These are phyloP conservation scores for Meghimatium bilineatum DNA, from an alignment of 2,888 invertebrate genomes.

Conservation along the genomic window DNA sequence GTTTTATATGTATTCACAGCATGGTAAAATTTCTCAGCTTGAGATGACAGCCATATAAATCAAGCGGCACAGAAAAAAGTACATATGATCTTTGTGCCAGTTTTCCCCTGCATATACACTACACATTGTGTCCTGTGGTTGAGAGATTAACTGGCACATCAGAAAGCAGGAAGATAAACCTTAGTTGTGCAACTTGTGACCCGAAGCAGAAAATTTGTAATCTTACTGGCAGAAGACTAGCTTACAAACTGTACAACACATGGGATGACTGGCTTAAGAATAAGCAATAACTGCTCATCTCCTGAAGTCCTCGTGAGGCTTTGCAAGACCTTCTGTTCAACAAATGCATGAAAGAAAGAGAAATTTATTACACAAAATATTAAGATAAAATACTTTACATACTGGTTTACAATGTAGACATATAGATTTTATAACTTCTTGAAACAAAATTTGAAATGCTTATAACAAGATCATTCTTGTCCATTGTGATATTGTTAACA, in stretches of 20 bases:
- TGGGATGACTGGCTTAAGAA: constrained; percentile 1
- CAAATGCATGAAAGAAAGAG: background rate
- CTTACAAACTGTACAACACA: background rate
- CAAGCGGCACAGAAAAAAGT: background rate
- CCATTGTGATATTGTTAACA: too few species aligned
- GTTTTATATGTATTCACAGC: background rate
- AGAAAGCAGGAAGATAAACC: background rate
- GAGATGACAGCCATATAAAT: background rate
- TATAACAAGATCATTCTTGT: too few species aligned
- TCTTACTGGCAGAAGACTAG: background rate
- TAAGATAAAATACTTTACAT: too few species aligned
- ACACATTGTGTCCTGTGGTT: background rate
- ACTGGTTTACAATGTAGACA: too few species aligned
- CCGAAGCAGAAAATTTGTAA: background rate
- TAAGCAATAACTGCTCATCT: constrained; percentile 23
- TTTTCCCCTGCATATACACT: background rate
- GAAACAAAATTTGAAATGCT: too few species aligned
- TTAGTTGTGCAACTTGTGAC: background rate
- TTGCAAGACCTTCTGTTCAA: constrained; percentile 29
- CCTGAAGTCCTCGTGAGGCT: constrained; percentile 42
- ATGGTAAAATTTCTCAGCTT: background rate
- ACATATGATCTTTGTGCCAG: background rate
- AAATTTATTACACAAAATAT: background rate
- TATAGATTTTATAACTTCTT: too few species aligned
- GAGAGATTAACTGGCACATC: background rate